phyloP scores from a whole-genome alignment of 2,888 invertebrate genomes.

The Pseudoips prasinana region DNA sequence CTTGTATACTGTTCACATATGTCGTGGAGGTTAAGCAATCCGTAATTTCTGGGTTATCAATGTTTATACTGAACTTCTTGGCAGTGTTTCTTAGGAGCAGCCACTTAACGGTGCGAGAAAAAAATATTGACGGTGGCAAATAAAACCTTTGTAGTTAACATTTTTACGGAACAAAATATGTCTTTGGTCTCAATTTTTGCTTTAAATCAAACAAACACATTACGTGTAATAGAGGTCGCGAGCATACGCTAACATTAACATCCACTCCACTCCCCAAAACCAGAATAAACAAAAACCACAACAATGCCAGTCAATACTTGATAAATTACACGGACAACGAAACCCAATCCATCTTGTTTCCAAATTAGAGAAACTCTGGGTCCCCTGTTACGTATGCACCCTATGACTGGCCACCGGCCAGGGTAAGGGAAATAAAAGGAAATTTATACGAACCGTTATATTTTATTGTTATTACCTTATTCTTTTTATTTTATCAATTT shows the following conservation, averaged over 20 bases:
- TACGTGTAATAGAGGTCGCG: neutral
- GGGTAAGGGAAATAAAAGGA: conserved; percentile 52
- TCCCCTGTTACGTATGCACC: conserved; percentile 57
- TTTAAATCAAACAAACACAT: neutral
- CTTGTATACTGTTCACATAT: no score
- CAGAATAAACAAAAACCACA: conserved; percentile 45
- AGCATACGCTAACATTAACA: conserved; percentile 9
- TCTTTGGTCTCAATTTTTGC: no score
- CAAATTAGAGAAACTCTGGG: conserved; percentile 48
- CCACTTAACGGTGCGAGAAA: no score
- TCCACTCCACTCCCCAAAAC: conserved; percentile 17
- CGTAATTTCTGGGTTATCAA: no score
- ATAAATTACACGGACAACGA: conserved; percentile 51
- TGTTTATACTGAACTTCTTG: no score
- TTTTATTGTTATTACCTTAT: conserved; percentile 70
- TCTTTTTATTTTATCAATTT: conserved; percentile 62
- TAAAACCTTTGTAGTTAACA: no score
- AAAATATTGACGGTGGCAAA: no score
- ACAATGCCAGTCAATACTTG: conserved; percentile 53
- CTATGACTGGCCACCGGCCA: conserved; percentile 48
- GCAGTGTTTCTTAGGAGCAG: no score
- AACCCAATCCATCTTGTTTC: conserved; percentile 61
- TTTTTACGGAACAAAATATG: no score
- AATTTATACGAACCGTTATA: conserved; percentile 64
- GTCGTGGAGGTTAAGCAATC: no score